These are phyloP conservation scores for Chrysolina haemoptera DNA, from an alignment of 2,888 invertebrate species.

Conservation along the genomic window DNA sequence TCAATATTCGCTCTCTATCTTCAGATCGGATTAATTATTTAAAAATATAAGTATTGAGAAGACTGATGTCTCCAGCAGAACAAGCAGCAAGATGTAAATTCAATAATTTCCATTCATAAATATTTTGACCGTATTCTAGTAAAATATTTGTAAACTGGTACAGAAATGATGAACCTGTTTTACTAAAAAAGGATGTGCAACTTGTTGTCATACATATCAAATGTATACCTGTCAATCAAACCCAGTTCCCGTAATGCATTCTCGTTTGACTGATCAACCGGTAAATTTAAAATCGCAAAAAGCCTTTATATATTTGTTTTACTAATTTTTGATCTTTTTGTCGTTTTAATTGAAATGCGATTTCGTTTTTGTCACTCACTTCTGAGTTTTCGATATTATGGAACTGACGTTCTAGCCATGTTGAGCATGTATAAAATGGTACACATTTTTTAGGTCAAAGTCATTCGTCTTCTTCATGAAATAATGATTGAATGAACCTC, in stretches of 20 bases:
- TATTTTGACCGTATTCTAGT: conserved; percentile 62
- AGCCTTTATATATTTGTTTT: conserved; percentile 61
- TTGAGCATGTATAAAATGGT: background rate
- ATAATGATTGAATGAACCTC: background rate
- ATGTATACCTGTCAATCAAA: conserved; percentile 63
- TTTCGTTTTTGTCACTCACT: conserved; percentile 47
- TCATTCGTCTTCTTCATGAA: background rate
- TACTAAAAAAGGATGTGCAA: conserved; percentile 59
- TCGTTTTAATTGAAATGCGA: conserved; percentile 55
- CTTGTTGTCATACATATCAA: conserved; percentile 59
- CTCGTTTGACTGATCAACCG: conserved; percentile 61
- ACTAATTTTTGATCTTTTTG: conserved; percentile 58
- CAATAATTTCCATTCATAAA: conserved; percentile 61
- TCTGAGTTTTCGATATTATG: conserved; percentile 29
- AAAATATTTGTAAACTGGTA: conserved; percentile 60
- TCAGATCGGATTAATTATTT: conserved; percentile 37
- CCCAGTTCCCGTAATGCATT: conserved; percentile 58
- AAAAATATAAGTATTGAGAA: conserved; percentile 37
- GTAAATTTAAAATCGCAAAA: conserved; percentile 64
- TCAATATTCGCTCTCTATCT: background rate
- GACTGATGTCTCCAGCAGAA: conserved; percentile 41
- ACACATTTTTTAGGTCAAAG: background rate
- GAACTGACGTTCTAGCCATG: conserved; percentile 9
- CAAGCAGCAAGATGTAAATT: conserved; percentile 56
- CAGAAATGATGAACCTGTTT: conserved; percentile 61